Evolutionary conservation across 2,888 invertebrate species (phyloP).

Genomic region (Mimachlamys varia): DNA sequence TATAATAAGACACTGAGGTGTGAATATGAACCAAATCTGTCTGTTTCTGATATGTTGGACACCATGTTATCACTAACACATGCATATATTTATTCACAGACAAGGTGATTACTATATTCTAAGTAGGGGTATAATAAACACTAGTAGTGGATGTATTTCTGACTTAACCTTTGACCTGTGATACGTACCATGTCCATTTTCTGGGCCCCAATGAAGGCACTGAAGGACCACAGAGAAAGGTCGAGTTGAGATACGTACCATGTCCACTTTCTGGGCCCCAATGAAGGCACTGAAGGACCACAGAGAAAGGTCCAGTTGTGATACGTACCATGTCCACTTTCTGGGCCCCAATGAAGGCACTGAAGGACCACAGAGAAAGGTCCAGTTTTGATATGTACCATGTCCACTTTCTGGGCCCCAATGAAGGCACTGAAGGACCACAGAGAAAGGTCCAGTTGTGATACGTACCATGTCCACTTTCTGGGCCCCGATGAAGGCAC

Average conservation of each 20-base stretch:
- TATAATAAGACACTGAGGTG: too few relatives aligned
- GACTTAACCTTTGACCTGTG: background rate
- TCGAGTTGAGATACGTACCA: too few relatives aligned
- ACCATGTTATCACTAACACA: too few relatives aligned
- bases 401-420: conserved; percentile 81
- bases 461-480: conserved; percentile 84
- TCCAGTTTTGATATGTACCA: too few relatives aligned
- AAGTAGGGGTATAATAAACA: too few relatives aligned
- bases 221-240: conserved; percentile 93
- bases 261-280: conserved; percentile 81
- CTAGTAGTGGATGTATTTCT: background rate
- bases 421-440: conserved; percentile 93
- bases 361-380: conserved; percentile 93
- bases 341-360: conserved; percentile 85
- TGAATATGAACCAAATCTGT: too few relatives aligned
- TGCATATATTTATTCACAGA: too few relatives aligned
- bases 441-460: conserved; percentile 87
- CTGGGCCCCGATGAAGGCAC: conserved; percentile 85
- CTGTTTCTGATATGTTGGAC: too few relatives aligned
- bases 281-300: conserved; percentile 93
- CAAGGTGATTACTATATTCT: too few relatives aligned
- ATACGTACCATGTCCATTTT: conserved; percentile 81
- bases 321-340: conserved; percentile 84
- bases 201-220: conserved; percentile 85
- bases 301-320: conserved; percentile 87